phyloP scores from a whole-genome alignment of 2,113 vertebrate species.

The Coptodon rendalli region DNA sequence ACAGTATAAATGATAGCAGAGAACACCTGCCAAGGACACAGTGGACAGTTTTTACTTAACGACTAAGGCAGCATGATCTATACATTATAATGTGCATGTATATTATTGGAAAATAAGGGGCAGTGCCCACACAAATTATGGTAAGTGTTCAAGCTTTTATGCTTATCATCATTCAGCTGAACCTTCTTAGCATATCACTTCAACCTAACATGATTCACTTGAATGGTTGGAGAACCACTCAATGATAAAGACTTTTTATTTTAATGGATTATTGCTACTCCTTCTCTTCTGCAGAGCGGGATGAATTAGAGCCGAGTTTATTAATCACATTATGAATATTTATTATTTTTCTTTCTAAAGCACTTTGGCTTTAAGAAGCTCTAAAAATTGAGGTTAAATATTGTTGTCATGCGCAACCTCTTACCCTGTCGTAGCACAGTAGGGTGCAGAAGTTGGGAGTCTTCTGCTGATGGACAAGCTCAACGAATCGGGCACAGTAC shows the following conservation, averaged over 20 bases:
- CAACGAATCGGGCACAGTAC: conserved; percentile 96
- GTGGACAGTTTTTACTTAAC: background rate
- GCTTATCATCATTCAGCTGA: background rate
- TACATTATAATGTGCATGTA: background rate
- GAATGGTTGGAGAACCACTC: background rate
- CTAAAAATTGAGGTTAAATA: background rate
- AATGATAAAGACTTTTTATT: background rate
- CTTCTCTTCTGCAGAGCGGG: background rate
- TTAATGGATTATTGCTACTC: background rate
- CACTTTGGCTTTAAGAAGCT: background rate
- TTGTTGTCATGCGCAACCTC: conserved; percentile 1
- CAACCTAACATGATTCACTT: background rate
- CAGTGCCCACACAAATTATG: background rate
- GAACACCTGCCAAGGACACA: conserved; percentile 80
- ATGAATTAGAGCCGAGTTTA: background rate
- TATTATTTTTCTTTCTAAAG: background rate
- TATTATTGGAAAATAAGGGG: background rate
- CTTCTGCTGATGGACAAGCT: conserved; percentile 97
- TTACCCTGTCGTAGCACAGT: conserved; percentile 95
- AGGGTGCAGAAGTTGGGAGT: conserved; percentile 98
- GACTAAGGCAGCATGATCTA: background rate
- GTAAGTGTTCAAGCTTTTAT: background rate
- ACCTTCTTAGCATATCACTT: background rate
- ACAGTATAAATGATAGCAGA: conserved; percentile 99
- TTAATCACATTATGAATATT: background rate